Base-by-base conservation (phyloP, 2,888 invertebrate genomes). In the Allacma fusca region DNA sequence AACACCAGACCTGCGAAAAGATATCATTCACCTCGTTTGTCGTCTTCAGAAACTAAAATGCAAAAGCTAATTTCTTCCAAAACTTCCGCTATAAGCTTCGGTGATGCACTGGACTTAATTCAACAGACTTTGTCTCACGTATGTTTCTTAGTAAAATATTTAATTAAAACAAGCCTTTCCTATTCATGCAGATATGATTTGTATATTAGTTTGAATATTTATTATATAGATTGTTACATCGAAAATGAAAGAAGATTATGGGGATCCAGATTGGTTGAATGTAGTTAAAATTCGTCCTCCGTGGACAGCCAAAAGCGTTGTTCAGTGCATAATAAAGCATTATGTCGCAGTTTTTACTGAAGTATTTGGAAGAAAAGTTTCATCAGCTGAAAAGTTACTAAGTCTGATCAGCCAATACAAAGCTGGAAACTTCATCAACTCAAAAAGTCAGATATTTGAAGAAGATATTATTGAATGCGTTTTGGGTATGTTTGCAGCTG, bases 261-360 rank as follows among this genome's bases (percentile, higher is more conserved):
- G 89, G 80, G 87, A 88, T 19, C 85, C 75, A n/a, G 76, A 88
- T 0, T 90, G 90, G 90, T 86, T 87, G 69, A 88, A 88, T 75
- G 89, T 90, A 78, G 83, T 90, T 9, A 87, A 88, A 84, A 87
- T 89, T 75, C 86, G 89, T 69, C 89, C 90, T 0, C 90, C 91
- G 0, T 91, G 91, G 91, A 85, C 87, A 4, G 84, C 91, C 57
- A 78, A 84, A 2, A 89, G 89, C 74, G 89, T 90, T 73, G 85
- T 91, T 23, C 87, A 87, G 77, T 89, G 89, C 81, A 86, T 91
- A 81, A 87, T 89, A 75, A 89, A 89, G 84, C 91, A 91, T 85
- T 91, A 91, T 91, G 85, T 88, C 12, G 88, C 90, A 0, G 89
- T 91, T 16, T 91, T 91, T 87, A 76, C 89, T 89, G 5, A 77